Conservation (phyloP, 1,140 invertebrate genomes). For the Diabrotica undecimpunctata region DNA sequence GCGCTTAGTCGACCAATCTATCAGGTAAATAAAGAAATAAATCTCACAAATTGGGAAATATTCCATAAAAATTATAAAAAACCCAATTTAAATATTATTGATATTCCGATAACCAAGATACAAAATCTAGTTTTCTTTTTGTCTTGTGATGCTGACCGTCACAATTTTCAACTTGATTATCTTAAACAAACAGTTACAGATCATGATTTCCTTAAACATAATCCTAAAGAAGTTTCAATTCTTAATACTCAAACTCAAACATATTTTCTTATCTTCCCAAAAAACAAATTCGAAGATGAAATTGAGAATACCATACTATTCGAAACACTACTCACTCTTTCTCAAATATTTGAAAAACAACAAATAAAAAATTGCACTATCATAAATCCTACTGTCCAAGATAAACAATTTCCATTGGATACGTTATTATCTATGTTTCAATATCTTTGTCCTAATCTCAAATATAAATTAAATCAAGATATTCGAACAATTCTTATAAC, state of each 20-base stretch:
- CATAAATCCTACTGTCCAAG: constrained; percentile 24
- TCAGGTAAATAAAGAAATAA: constrained; percentile 10
- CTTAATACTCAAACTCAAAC: no score
- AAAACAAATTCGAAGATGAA: no score
- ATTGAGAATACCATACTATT: no score
- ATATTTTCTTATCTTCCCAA: no score
- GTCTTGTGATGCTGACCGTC: constrained; percentile 38
- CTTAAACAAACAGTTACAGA: constrained; percentile 23
- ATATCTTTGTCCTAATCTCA: constrained; percentile 17
- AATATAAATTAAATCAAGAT: constrained; percentile 22
- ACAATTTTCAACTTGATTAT: constrained; percentile 31
- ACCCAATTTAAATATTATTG: constrained; percentile 27
- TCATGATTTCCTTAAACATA: no score
- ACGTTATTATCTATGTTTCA: constrained; percentile 7
- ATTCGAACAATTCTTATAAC: constrained; percentile 17
- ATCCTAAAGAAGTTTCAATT: no score
- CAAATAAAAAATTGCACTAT: constrained; percentile 14
- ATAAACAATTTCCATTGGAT: constrained; percentile 30
- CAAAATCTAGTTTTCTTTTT: constrained; percentile 33
- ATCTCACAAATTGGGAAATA: constrained; percentile 31
- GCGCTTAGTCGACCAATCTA: constrained; percentile 31
- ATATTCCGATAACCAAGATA: constrained; percentile 30
- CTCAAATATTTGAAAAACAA: constrained; percentile 9
- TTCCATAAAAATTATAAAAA: constrained; percentile 34
- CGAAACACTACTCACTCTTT: no score